Evolutionary conservation across 2,113 vertebrate genomes (phyloP).

Genomic region (Phoxinus phoxinus): DNA sequence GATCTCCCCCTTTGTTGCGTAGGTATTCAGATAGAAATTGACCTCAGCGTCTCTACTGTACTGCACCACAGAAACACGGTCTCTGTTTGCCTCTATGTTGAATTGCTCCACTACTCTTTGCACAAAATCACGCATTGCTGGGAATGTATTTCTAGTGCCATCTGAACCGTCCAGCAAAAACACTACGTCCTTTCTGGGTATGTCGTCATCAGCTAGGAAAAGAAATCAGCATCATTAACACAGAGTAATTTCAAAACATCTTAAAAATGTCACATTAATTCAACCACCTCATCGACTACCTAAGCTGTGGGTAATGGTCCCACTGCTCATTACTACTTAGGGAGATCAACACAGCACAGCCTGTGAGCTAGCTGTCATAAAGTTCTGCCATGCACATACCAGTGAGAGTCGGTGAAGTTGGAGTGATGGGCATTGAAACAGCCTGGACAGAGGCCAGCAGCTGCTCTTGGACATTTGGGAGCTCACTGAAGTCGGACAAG

Average conservation of each 20-base stretch:
- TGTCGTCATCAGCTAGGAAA: constrained; percentile 53
- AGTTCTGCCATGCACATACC: constrained; percentile 34
- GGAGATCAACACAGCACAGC: not conserved
- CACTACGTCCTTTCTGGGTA: constrained; percentile 75
- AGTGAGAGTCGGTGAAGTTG: constrained; percentile 6
- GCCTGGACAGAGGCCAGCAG: constrained; percentile 18
- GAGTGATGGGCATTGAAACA: not conserved
- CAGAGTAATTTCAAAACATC: not conserved
- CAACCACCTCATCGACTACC: not conserved
- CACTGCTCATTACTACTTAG: not conserved
- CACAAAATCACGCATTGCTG: constrained; percentile 90
- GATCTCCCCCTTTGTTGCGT: constrained; percentile 41
- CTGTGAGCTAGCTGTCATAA: not conserved
- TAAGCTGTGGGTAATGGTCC: not conserved
- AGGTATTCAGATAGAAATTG: too few species aligned
- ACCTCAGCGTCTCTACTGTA: too few species aligned
- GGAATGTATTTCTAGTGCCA: constrained; percentile 71
- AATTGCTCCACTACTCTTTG: constrained; percentile 61
- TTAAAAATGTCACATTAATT: constrained; percentile 55
- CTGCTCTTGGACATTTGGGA: constrained; percentile 53
- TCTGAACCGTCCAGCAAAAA: constrained; percentile 82
- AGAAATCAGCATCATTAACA: constrained; percentile 24
- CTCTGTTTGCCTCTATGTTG: constrained; percentile 48
- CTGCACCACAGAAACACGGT: constrained; percentile 5
- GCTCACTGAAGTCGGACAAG: constrained; percentile 58